phyloP scores from a whole-genome alignment of 2,888 invertebrate genomes.

The Catotricha subobsoleta region DNA sequence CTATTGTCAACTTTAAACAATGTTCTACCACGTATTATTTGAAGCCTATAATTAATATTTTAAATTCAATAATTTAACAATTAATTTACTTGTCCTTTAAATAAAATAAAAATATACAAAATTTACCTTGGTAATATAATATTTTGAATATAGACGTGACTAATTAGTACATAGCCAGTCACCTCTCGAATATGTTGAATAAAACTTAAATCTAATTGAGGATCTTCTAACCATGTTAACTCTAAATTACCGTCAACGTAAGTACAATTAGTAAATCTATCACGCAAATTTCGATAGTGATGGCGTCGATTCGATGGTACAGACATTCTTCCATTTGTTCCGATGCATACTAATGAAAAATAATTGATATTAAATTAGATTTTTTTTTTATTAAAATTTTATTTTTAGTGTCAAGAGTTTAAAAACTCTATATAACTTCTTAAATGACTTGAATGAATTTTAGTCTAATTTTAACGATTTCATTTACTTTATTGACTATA shows the following conservation, averaged over 20 bases:
- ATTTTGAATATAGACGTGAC: constrained; percentile 70
- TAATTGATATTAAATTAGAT: no score
- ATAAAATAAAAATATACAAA: no score
- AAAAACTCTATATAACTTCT: no score
- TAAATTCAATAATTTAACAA: no score
- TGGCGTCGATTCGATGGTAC: constrained; percentile 84
- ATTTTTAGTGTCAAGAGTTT: no score
- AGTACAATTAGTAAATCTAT: constrained; percentile 93
- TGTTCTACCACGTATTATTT: constrained; percentile 86
- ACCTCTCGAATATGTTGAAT: constrained; percentile 85
- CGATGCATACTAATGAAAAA: constrained; percentile 77
- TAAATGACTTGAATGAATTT: no score
- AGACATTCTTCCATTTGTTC: constrained; percentile 83
- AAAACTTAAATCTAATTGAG: constrained; percentile 73
- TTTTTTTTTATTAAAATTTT: no score
- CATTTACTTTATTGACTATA: no score
- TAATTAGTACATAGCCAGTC: constrained; percentile 89
- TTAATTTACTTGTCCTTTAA: no score
- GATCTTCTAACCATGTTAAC: constrained; percentile 83
- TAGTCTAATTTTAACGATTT: no score
- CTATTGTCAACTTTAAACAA: constrained; percentile 71
- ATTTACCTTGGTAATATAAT: constrained; percentile 60
- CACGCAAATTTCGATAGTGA: constrained; percentile 81
- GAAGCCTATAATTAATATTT: constrained; percentile 36
- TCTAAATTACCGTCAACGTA: constrained; percentile 97